Percentiles rank a stretch among this genome's conserved stretches.
These are phyloP conservation scores for Microtus ochrogaster DNA, from an alignment of 2,113 vertebrate species.

Conservation along the genomic window DNA sequence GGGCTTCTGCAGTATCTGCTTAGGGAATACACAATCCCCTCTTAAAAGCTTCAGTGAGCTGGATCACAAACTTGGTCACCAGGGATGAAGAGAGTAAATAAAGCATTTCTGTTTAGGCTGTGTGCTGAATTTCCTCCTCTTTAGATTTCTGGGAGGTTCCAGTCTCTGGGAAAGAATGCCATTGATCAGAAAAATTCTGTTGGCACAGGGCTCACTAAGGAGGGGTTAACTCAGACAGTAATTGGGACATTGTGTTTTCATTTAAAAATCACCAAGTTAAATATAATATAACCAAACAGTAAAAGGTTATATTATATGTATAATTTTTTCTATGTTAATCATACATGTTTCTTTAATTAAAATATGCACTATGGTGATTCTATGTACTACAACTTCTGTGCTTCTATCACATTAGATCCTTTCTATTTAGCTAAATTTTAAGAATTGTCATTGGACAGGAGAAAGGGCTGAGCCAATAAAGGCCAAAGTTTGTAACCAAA, in stretches of 20 bases:
- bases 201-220: neutral
- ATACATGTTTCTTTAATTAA: neutral
- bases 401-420: neutral
- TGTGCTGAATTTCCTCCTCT: neutral
- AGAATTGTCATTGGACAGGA: neutral
- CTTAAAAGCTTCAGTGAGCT: slow-evolving; percentile 46
- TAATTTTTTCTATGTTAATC: neutral
- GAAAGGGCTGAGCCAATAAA: neutral
- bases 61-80: slow-evolving; percentile 51
- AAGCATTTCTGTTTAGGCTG: neutral
- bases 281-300: neutral
- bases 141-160: neutral
- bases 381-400: neutral
- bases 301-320: neutral
- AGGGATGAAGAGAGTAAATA: slow-evolving; percentile 32
- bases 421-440: neutral
- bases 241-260: neutral
- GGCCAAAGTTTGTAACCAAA: neutral
- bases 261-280: neutral
- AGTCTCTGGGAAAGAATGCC: neutral
- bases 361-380: neutral
- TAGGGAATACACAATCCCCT: neutral
- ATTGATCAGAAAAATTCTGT: neutral
- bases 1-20: neutral
- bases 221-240: neutral